Conservation (phyloP, 2,113 vertebrate genomes). For the Poecilia latipinna region DNA sequence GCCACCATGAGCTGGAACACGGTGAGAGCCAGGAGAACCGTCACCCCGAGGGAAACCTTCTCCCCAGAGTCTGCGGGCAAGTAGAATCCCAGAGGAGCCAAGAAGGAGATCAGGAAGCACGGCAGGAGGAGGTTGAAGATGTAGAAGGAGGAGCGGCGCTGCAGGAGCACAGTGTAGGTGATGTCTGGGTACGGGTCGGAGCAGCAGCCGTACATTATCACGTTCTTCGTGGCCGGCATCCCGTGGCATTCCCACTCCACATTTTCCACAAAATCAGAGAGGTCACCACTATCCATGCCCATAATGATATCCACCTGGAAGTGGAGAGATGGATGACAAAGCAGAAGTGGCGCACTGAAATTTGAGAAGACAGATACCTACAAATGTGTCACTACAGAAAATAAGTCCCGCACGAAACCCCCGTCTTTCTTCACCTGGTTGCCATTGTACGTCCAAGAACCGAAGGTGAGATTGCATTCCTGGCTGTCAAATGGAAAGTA, state of each 20-base stretch:
- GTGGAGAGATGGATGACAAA: background rate
- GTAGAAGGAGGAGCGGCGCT: conserved; percentile 95
- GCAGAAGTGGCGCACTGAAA: background rate
- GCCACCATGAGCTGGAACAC: conserved; percentile 99
- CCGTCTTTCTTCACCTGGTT: conserved; percentile 84
- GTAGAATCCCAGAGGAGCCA: conserved; percentile 96
- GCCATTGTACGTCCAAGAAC: conserved; percentile 99
- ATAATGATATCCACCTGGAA: conserved; percentile 91
- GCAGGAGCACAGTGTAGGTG: conserved; percentile 93
- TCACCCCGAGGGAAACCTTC: conserved; percentile 96
- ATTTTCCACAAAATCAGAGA: conserved; percentile 95
- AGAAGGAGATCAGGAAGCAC: conserved; percentile 95
- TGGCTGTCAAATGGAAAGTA: conserved; percentile 98
- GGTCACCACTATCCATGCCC: conserved; percentile 90
- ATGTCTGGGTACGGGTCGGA: conserved; percentile 97
- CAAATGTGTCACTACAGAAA: no score
- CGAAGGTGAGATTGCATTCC: conserved; percentile 97
- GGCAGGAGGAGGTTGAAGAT: conserved; percentile 96
- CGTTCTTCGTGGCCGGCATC: conserved; percentile 94
- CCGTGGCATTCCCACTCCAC: conserved; percentile 97
- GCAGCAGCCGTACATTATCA: conserved; percentile 97
- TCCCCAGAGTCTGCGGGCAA: conserved; percentile 97
- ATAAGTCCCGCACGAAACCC: no score
- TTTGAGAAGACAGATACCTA: background rate
- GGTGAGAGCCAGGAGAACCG: conserved; percentile 93